Percentiles rank a stretch among this genome's conserved stretches.
Evolutionary conservation across 2,113 vertebrate species (phyloP).

Genomic region (Onychorhynchus coronatus): DNA sequence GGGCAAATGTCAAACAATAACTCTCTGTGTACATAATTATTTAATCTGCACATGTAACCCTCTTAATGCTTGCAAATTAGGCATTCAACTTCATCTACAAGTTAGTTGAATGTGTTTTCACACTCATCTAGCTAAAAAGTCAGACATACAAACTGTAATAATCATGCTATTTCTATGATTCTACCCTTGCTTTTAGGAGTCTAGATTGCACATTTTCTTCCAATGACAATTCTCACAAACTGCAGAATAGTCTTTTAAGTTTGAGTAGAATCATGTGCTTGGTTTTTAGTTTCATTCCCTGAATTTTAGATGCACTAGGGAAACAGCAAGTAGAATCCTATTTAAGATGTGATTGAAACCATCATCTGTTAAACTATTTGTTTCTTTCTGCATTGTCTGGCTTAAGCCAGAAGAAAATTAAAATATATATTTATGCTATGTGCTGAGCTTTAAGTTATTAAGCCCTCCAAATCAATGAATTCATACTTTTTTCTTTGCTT

Average conservation of each 20-base stretch:
- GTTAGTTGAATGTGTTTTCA: constrained; percentile 16
- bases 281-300: background rate
- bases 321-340: background rate
- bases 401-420: constrained; percentile 22
- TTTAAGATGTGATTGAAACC: constrained; percentile 12
- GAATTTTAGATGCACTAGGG: background rate
- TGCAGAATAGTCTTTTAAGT: background rate
- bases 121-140: background rate
- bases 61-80: constrained; percentile 43
- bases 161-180: background rate
- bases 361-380: background rate
- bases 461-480: background rate
- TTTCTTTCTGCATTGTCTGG: background rate
- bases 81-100: constrained; percentile 12
- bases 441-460: constrained; percentile 32
- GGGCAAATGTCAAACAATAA: constrained; percentile 31
- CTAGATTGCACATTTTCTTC: background rate
- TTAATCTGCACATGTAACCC: constrained; percentile 11
- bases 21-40: constrained; percentile 47
- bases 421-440: constrained; percentile 31
- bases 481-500: constrained; percentile 43
- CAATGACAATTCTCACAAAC: background rate
- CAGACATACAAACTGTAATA: background rate
- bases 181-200: background rate
- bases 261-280: background rate